These are phyloP conservation scores for Nycticorax nycticorax DNA, from an alignment of 2,113 vertebrate genomes.

Conservation along the genomic window DNA sequence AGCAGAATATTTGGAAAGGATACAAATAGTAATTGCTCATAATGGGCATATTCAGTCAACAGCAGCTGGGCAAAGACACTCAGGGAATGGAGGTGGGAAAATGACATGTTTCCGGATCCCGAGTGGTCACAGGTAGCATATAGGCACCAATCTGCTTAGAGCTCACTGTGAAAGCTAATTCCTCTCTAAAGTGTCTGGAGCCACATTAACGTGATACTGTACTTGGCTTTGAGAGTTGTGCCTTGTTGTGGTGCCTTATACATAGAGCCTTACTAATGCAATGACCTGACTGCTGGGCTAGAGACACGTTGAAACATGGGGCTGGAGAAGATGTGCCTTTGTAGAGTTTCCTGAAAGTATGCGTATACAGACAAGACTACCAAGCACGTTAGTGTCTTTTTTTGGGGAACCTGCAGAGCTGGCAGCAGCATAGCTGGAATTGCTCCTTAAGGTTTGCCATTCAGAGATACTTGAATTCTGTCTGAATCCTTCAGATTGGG, in stretches of 20 bases:
- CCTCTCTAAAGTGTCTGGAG: background rate
- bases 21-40: background rate
- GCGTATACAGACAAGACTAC: background rate
- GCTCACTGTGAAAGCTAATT: background rate
- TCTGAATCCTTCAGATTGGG: background rate
- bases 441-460: background rate
- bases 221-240: background rate
- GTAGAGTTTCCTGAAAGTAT: background rate
- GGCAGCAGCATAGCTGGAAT: background rate
- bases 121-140: background rate
- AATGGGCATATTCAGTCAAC: background rate
- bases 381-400: background rate
- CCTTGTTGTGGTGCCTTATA: background rate
- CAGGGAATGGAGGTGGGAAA: background rate
- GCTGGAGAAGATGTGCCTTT: background rate
- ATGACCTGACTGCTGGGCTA: background rate
- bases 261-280: background rate
- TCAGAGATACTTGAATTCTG: background rate
- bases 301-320: background rate
- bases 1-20: background rate
- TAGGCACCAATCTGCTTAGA: background rate
- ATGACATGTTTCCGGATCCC: background rate
- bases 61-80: background rate
- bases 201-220: accelerated
- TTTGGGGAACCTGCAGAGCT: background rate